Percentiles rank a stretch among this genome's conserved stretches.
Evolutionary conservation across 1,140 invertebrate species (phyloP).

Genomic region (Drosophila nigrodunni): DNA sequence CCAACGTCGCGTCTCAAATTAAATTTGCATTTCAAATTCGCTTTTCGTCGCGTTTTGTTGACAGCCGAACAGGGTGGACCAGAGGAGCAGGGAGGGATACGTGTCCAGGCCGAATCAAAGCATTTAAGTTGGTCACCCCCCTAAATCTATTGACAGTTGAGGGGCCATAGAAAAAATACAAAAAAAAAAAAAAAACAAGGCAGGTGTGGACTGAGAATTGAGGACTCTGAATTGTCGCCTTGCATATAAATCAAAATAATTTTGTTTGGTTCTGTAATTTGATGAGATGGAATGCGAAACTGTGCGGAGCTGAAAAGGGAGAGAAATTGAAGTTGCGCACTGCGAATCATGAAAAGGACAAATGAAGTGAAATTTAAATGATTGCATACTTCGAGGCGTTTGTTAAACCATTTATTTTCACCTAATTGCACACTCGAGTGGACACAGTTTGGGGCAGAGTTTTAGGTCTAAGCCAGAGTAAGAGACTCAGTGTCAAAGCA

Average conservation of each 20-base stretch:
- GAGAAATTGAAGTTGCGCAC: background rate
- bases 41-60: conserved; percentile 54
- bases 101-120: conserved; percentile 68
- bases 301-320: background rate
- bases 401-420: conserved; percentile 81
- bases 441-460: conserved; percentile 28
- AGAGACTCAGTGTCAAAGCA: background rate
- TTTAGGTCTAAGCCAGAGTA: background rate
- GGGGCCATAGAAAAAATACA: conserved; percentile 23
- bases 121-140: conserved; percentile 63
- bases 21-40: conserved; percentile 82
- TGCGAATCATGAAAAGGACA: conserved; percentile 77
- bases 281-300: conserved; percentile 34
- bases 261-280: conserved; percentile 76
- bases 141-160: conserved; percentile 66
- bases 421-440: conserved; percentile 82
- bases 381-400: conserved; percentile 80
- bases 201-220: conserved; percentile 16
- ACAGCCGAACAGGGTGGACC: conserved; percentile 25
- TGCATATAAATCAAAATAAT: conserved; percentile 83
- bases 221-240: conserved; percentile 24
- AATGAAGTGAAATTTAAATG: conserved; percentile 83
- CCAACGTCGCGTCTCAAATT: conserved; percentile 74
- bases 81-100: background rate
- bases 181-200: conserved; percentile 22